Percentiles rank a stretch among this genome's conserved stretches.
Evolutionary conservation across 2,113 vertebrate genomes (phyloP).

Genomic region (Eurystomus gularis): DNA sequence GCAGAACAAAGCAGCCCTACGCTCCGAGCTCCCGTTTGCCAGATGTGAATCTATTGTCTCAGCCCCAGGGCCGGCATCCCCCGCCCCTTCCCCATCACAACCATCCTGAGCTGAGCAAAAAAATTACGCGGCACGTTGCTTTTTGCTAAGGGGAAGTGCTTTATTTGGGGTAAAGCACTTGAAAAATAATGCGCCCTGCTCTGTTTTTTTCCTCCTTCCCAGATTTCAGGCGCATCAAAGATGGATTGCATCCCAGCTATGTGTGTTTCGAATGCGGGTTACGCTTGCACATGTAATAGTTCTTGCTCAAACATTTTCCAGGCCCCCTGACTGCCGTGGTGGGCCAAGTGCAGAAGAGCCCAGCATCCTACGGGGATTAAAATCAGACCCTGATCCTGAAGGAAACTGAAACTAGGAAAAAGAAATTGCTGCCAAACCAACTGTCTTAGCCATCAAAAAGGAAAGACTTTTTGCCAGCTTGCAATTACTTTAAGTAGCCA

Average conservation of each 20-base stretch:
- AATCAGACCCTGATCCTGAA: not conserved
- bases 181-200: not conserved
- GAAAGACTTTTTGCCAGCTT: not conserved
- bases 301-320: not conserved
- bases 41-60: constrained; percentile 57
- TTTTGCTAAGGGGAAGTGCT: not conserved
- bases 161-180: not conserved
- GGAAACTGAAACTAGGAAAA: not conserved
- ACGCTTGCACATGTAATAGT: not conserved
- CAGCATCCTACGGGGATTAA: not conserved
- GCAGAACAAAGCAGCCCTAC: constrained; percentile 40
- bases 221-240: not conserved
- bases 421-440: not conserved
- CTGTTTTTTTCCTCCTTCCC: not conserved
- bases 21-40: constrained; percentile 34
- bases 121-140: not conserved
- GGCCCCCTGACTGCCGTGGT: not conserved
- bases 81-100: not conserved
- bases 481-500: not conserved
- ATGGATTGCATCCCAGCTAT: not conserved
- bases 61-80: not conserved
- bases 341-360: not conserved
- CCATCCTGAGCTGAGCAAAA: not conserved
- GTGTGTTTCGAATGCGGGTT: not conserved
- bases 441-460: not conserved